Conservation (phyloP, 2,888 invertebrate species). For the Spialia ferax region DNA sequence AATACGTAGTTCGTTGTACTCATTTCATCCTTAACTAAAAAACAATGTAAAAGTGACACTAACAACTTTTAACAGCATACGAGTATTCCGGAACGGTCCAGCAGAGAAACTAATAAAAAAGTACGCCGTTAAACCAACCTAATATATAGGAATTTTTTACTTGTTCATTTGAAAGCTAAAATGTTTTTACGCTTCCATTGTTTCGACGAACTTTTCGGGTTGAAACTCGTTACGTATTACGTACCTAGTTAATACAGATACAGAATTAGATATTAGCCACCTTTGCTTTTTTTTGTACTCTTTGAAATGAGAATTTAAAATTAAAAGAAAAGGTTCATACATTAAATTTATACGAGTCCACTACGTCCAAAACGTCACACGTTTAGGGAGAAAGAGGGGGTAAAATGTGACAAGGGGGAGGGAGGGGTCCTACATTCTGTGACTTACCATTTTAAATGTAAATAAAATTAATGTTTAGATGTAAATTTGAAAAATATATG, state of each 20-base stretch:
- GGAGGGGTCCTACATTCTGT: no score
- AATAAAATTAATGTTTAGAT: no score
- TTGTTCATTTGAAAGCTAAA: slow-evolving; percentile 3
- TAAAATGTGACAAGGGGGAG: no score
- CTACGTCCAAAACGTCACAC: no score
- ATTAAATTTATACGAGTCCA: no score
- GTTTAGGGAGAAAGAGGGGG: no score
- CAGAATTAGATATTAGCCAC: neutral
- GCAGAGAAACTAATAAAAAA: neutral
- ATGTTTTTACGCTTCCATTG: neutral
- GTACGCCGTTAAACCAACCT: neutral
- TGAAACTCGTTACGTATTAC: slow-evolving; percentile 1
- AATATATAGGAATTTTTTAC: neutral
- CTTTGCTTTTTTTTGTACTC: neutral
- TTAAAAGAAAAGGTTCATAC: neutral
- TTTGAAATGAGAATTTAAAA: neutral
- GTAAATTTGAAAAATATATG: no score
- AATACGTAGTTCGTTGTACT: no score
- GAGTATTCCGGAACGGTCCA: neutral
- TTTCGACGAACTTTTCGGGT: neutral
- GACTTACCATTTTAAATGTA: no score
- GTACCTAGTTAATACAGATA: neutral
- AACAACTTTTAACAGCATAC: slow-evolving; percentile 3
- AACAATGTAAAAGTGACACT: neutral
- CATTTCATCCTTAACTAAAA: no score